These are phyloP conservation scores for Sinocyclocheilus maitianheensis DNA, from an alignment of 2,113 vertebrate genomes.

Conservation along the genomic window DNA sequence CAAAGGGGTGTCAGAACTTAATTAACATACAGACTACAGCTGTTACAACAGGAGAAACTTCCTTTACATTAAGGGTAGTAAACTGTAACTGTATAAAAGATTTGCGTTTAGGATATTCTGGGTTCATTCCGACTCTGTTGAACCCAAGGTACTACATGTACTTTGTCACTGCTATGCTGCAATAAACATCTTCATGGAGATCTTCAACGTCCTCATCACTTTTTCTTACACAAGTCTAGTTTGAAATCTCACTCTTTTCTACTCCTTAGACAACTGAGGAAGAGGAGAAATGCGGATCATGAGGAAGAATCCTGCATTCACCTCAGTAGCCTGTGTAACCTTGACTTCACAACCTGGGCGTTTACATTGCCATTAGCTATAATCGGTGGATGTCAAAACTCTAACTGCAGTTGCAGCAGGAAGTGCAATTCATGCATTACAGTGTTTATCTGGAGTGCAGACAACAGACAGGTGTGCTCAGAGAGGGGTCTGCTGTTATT, in stretches of 20 bases:
- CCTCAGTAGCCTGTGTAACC: background rate
- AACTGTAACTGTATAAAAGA: too few species aligned
- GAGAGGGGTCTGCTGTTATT: conserved; percentile 17
- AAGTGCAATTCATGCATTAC: background rate
- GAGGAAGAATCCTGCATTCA: background rate
- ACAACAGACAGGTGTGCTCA: background rate
- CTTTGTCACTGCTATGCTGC: too few species aligned
- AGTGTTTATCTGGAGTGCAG: conserved; percentile 21
- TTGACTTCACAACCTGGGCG: background rate
- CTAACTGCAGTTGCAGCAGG: background rate
- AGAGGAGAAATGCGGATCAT: background rate
- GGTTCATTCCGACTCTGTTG: too few species aligned
- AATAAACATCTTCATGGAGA: too few species aligned
- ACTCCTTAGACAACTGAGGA: background rate
- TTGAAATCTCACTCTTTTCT: background rate
- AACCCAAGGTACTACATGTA: too few species aligned
- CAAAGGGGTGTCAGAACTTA: too few species aligned
- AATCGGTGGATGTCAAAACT: background rate
- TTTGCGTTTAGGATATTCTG: too few species aligned
- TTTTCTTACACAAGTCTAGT: background rate
- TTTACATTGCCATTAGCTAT: background rate
- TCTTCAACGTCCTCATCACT: too few species aligned
- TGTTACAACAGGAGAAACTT: too few species aligned
- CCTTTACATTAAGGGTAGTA: too few species aligned
- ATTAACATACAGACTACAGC: too few species aligned